Evolutionary conservation across 1,140 invertebrate species (phyloP), one percentile per base, ranked within the genome.

Genomic region (Pogonus chalceus): DNA sequence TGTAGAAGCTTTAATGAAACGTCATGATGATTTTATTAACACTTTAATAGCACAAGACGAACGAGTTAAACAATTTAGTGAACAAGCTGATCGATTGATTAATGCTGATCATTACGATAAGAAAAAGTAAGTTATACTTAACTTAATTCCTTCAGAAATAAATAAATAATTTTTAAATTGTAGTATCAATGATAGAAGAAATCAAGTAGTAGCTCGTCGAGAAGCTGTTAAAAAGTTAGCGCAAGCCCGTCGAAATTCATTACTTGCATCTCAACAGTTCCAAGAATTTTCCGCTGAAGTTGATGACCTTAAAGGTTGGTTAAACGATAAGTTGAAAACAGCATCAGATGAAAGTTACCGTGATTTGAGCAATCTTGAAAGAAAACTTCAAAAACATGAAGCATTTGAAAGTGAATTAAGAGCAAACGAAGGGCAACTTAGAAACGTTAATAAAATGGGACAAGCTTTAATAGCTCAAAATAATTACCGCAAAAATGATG

Each of bases 341-440:
- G 92, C 93, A 0, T 84, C 84, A 2, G 95, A 98, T 64, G 92
- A 97, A 65, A 93, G 86, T 51, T 96, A 96, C 62, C 79, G 90
- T 22, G 94, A 98, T 65, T 72, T 96, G 16, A 86, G 81, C 35
- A 96, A 97, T 66, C 73, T 98, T 35, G 90, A 93, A 55, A 78
- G 92, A 1, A 98, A 98, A 69, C 72, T 98, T 1, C 92, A 98
- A 69, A 97, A 97, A 66, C 96, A 99, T 66, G 93, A 98, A 70
- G 96, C 95, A 0, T 98, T 98, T 68, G 93, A 98, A 65, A 77
- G 94, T 18, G 96, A 99, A 68, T 69, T 99, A 3, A 78, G 89
- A 35, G 88, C 92, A 0, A 96, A 96, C 67, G 90, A 93, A 70
- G 90, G 89, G 14, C 88, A 92, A 65, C 71, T 96, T 10, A 71